Evolutionary conservation across 2,888 invertebrate species (phyloP).

Genomic region (Scrobipalpa costella): DNA sequence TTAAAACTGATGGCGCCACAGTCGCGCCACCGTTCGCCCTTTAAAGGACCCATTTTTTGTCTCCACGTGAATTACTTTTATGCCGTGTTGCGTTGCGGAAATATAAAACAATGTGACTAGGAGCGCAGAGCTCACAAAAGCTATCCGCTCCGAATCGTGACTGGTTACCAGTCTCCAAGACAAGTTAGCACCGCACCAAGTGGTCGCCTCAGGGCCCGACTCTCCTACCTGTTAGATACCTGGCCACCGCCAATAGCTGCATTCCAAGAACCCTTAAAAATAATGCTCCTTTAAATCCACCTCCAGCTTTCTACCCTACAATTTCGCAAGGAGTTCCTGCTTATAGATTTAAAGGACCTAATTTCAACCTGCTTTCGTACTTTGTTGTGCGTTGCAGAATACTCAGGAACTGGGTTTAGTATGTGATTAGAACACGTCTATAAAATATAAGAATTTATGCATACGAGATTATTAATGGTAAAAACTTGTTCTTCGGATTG

Average conservation of each 20-base stretch:
- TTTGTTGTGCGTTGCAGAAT: neutral
- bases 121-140: constrained; percentile 24
- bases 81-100: too few relatives aligned
- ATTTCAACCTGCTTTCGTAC: neutral
- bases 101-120: constrained; percentile 32
- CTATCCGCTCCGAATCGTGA: constrained; percentile 32
- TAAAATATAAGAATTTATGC: constrained; percentile 18
- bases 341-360: neutral
- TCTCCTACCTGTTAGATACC: constrained; percentile 43
- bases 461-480: constrained; percentile 1
- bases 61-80: too few relatives aligned
- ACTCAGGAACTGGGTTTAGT: neutral
- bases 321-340: neutral
- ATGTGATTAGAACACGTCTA: constrained; percentile 1
- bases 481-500: neutral
- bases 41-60: too few relatives aligned
- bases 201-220: constrained; percentile 36
- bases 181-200: constrained; percentile 37
- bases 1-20: too few relatives aligned
- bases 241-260: constrained; percentile 26
- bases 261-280: neutral
- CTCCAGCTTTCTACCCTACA: neutral
- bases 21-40: too few relatives aligned
- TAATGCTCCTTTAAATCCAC: neutral
- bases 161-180: constrained; percentile 38